Evolutionary conservation across 2,113 vertebrate genomes (phyloP), one percentile per base, ranked within the genome.

Genomic region (Dipodomys stephensi): DNA sequence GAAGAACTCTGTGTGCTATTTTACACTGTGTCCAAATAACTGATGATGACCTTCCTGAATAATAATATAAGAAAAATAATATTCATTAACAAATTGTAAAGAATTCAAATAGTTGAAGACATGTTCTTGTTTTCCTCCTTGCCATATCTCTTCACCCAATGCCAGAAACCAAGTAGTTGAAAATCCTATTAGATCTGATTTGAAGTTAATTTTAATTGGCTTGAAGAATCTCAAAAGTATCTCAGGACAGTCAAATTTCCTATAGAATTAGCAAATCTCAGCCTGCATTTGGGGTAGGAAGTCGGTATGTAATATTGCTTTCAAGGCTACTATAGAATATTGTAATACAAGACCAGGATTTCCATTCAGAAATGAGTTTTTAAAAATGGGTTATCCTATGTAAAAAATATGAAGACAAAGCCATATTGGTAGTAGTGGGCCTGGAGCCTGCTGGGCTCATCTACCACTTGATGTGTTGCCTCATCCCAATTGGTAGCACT

Each of bases 211-310:
- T 60, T 80, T 82, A 83, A 60, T 87, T 86, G 32, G 39, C 57
- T 92, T 78, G 69, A 83, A 91, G 46, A 86, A 72, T 32, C 53
- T 93, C 35, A 32, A 68, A 67, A 65, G 30, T 92, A 53, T 53
- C 22, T 90, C 32, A 86, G 62, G 65, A 44, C 11, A 91, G 49
- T 91, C 30, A 92, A 6, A 88, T 18, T 95, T 94, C 65, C 46
- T 71, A 11, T 94, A 64, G 57, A 62, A 73, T 91, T 95, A 60
- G 53, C 28, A 95, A 89, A 87, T 89, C 82, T 77, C 74, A 44
- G 49, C 62, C 67, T 92, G 35, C 30, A 60, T 94, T 6, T 77
- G 18, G 46, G n/a, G 71, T 39, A 81, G 69, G 73, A 92, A 88
- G 91, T 84, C 11, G 49, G n/a, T 57, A 30, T 15, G 25, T 73